Evolutionary conservation across 2,113 vertebrate species (phyloP).

Genomic region (Bubo blakistoni): DNA sequence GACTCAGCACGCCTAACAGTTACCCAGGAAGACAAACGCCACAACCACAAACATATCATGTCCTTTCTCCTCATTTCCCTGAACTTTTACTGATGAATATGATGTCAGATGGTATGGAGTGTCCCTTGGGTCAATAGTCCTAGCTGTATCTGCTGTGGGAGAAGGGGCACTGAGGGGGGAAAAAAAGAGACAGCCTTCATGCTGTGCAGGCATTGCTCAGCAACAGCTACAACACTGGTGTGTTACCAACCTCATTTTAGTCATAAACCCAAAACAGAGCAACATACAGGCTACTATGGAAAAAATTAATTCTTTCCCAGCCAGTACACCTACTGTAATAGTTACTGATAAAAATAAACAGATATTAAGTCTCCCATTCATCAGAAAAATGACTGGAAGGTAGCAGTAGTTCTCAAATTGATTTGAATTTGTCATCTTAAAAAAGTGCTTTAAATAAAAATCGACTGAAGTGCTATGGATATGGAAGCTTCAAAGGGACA

Average conservation of each 20-base stretch:
- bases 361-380: background rate
- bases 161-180: background rate
- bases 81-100: background rate
- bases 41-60: background rate
- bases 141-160: background rate
- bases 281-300: background rate
- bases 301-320: background rate
- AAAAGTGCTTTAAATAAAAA: background rate
- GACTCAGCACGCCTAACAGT: fast-evolving
- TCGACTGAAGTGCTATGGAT: background rate
- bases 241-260: background rate
- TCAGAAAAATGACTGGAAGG: background rate
- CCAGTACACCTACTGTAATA: background rate
- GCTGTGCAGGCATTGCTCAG: background rate
- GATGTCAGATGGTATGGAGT: fast-evolving
- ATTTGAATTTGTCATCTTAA: background rate
- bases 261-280: background rate
- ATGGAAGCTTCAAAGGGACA: background rate
- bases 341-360: background rate
- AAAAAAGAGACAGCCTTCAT: background rate
- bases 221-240: background rate
- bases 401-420: background rate
- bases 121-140: fast-evolving
- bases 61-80: background rate
- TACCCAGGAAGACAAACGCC: background rate